Conservation (phyloP, 64 coral and sea anemone genomes). For the Pocillopora verrucosa region DNA sequence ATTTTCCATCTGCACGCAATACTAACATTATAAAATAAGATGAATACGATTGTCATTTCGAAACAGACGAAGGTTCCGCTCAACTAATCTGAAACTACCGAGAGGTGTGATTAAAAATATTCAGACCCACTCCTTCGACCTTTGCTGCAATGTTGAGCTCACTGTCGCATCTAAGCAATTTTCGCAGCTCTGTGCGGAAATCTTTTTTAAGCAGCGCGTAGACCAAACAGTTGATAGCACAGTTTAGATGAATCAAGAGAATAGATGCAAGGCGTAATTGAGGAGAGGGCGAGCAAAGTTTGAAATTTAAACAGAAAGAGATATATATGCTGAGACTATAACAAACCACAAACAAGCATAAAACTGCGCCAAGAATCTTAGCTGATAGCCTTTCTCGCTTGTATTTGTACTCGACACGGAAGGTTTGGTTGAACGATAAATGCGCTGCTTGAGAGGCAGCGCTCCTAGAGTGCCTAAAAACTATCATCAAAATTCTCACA, state of each 20-base stretch:
- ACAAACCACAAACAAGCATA: not conserved
- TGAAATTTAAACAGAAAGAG: constrained; percentile 13
- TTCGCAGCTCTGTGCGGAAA: constrained; percentile 21
- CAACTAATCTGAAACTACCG: not conserved
- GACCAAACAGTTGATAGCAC: constrained; percentile 41
- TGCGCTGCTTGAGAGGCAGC: not conserved
- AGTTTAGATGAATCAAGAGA: constrained; percentile 23
- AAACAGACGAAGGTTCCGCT: not conserved
- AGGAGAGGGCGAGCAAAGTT: not conserved
- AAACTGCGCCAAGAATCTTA: constrained; percentile 1
- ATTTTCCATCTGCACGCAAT: not conserved
- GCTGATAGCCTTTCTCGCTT: not conserved
- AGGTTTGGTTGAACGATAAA: not conserved
- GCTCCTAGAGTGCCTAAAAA: not conserved
- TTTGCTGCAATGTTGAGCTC: not conserved
- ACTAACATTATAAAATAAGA: not conserved
- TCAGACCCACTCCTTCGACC: not conserved
- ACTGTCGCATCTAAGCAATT: not conserved
- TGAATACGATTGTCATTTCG: not conserved
- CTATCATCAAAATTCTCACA: not conserved
- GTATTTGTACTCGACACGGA: not conserved
- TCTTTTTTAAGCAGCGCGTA: constrained; percentile 58
- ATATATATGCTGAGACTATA: not conserved
- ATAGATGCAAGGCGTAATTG: not conserved
- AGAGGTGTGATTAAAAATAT: not conserved